Evolutionary conservation across 1,140 invertebrate genomes (phyloP).

Genomic region (Latrodectus geometricus): DNA sequence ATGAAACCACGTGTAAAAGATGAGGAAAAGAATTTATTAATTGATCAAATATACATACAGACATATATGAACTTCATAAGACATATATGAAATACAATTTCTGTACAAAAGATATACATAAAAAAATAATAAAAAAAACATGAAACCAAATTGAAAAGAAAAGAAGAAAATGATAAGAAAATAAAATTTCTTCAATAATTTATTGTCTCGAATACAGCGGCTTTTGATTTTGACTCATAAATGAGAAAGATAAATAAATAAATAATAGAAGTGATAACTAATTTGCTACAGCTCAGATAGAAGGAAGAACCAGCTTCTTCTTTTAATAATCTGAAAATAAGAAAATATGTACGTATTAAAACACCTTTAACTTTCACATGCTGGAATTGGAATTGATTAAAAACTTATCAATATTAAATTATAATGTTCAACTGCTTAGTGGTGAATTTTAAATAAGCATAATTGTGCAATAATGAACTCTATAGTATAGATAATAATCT

Average conservation of each 20-base stretch:
- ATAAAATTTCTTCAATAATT: conserved; percentile 29
- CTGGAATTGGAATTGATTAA: no score
- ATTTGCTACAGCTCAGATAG: background rate
- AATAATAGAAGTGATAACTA: conserved; percentile 8
- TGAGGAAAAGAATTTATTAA: background rate
- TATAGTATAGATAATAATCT: no score
- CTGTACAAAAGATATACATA: background rate
- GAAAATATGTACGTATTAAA: no score
- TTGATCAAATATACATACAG: background rate
- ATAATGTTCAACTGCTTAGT: no score
- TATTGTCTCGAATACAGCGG: conserved; percentile 45
- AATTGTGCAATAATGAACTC: no score
- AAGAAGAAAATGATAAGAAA: conserved; percentile 2
- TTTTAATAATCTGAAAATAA: background rate
- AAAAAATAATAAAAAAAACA: background rate
- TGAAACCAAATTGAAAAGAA: background rate
- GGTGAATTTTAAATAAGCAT: no score
- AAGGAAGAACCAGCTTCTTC: background rate
- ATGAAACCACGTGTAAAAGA: background rate
- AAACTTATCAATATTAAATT: no score
- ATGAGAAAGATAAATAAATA: conserved; percentile 45
- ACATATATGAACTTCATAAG: background rate
- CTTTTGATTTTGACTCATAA: conserved; percentile 10
- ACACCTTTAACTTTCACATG: no score
- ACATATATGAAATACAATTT: background rate